Evolutionary conservation across 2,113 vertebrate species (phyloP).

Genomic region (Chaenogobius annularis): DNA sequence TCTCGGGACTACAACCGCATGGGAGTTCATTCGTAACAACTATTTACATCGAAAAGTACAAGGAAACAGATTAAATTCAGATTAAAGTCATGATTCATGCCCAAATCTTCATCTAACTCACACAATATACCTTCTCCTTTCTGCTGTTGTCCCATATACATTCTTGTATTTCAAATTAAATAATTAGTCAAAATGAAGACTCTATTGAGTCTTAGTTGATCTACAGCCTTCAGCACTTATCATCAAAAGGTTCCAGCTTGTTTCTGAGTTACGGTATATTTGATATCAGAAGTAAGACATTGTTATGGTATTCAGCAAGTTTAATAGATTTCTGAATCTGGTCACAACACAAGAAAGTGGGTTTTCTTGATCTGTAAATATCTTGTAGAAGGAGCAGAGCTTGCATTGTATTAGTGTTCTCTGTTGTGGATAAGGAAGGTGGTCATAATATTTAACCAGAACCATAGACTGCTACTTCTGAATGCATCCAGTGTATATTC

Average conservation of each 20-base stretch:
- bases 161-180: no score
- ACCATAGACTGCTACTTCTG: not conserved
- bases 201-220: no score
- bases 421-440: not conserved
- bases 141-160: no score
- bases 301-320: not conserved
- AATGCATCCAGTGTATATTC: not conserved
- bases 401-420: not conserved
- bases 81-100: no score
- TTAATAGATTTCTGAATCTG: not conserved
- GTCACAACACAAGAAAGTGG: not conserved
- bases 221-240: no score
- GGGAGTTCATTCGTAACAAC: no score
- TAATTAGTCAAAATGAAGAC: no score
- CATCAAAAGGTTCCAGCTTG: not conserved
- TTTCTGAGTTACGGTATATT: not conserved
- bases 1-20: no score
- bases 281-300: not conserved
- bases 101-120: no score
- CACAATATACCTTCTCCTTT: no score
- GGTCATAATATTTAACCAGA: not conserved
- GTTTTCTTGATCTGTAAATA: not conserved
- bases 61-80: no score
- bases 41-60: no score
- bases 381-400: not conserved